phyloP scores from a whole-genome alignment of 2,888 invertebrate genomes.

The Spialia ferax region DNA sequence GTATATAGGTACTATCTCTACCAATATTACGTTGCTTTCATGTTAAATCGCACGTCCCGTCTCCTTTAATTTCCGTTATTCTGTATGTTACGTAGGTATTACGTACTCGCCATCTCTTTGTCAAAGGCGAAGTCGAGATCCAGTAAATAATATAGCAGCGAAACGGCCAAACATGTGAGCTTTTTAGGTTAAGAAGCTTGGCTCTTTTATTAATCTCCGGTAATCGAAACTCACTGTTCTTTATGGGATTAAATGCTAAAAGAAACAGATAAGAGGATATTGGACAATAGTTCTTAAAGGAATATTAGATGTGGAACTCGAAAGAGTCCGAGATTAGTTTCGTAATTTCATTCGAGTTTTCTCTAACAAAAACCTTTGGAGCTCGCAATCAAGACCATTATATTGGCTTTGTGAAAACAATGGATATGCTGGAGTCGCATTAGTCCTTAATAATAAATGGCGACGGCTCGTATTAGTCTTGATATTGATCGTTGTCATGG shows the following conservation, averaged over 20 bases:
- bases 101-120: constrained; percentile 9
- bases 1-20: not conserved
- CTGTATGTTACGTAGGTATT: constrained; percentile 12
- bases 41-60: not conserved
- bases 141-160: constrained; percentile 15
- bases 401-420: constrained; percentile 23
- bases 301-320: constrained; percentile 24
- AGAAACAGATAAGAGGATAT: constrained; percentile 8
- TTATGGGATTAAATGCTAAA: constrained; percentile 29
- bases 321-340: constrained; percentile 22
- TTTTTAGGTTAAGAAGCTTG: constrained; percentile 22
- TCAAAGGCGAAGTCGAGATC: constrained; percentile 4
- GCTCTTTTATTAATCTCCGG: constrained; percentile 25
- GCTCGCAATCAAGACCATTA: constrained; percentile 13
- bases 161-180: constrained; percentile 8
- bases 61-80: constrained; percentile 32
- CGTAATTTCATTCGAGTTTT: constrained; percentile 14
- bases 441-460: constrained; percentile 33
- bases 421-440: constrained; percentile 18
- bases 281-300: constrained; percentile 23
- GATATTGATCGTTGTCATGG: constrained; percentile 35
- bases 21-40: constrained; percentile 17
- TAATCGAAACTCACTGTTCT: constrained; percentile 30
- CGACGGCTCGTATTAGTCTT: not conserved
- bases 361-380: constrained; percentile 21